Percentiles rank a stretch among this genome's conserved stretches.
phyloP scores from a whole-genome alignment of 2,113 vertebrate genomes.

The Chlorocebus sabaeus region DNA sequence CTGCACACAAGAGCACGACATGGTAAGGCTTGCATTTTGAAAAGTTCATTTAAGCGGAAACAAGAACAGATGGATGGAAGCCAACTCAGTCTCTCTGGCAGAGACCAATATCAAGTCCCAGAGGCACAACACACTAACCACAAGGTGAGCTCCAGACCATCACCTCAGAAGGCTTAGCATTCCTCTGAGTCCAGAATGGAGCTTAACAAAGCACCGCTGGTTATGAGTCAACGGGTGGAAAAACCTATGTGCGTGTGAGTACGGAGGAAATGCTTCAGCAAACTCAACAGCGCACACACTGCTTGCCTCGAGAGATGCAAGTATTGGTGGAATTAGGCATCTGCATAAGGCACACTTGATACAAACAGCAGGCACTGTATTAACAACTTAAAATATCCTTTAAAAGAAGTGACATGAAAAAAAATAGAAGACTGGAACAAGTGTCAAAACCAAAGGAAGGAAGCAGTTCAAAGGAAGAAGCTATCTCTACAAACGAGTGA shows the following conservation, averaged over 20 bases:
- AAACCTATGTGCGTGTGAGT: neutral
- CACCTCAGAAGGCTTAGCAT: neutral
- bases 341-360: neutral
- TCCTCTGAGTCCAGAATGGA: neutral
- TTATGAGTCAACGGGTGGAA: neutral
- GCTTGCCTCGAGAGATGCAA: neutral
- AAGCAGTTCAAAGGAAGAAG: neutral
- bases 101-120: neutral
- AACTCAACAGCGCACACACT: neutral
- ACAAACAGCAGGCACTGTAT: neutral
- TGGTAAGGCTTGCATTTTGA: fast-evolving
- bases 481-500: neutral
- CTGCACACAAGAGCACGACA: fast-evolving
- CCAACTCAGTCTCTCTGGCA: neutral
- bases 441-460: neutral
- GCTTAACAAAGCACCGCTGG: neutral
- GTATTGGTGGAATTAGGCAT: neutral
- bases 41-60: neutral
- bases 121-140: too few species aligned
- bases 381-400: neutral
- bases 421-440: neutral
- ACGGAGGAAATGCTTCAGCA: neutral
- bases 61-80: neutral
- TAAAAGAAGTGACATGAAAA: neutral
- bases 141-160: neutral